Conservation (phyloP, 1,140 invertebrate genomes). For the Drosophila bipectinata region DNA sequence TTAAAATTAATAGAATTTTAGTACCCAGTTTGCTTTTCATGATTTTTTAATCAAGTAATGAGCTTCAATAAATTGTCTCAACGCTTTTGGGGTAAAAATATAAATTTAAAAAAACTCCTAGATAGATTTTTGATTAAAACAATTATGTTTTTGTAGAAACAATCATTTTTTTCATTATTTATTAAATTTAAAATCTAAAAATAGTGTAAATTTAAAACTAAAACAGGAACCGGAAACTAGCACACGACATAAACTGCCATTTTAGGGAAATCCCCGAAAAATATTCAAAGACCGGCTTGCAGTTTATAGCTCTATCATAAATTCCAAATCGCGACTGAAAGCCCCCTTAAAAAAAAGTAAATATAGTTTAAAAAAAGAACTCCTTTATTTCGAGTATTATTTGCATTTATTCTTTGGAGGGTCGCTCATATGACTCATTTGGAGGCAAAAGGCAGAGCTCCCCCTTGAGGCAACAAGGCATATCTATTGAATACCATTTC, state of each 20-base stretch:
- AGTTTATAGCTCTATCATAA: background rate
- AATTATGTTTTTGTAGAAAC: no score
- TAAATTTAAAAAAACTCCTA: no score
- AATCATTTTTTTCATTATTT: no score
- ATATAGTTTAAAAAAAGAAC: conserved; percentile 3
- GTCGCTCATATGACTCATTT: conserved; percentile 40
- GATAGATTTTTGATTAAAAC: no score
- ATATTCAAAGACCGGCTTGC: background rate
- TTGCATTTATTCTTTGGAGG: no score
- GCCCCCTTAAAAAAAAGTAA: background rate
- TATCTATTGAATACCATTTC: conserved; percentile 74
- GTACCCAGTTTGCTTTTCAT: no score
- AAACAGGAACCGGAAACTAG: background rate
- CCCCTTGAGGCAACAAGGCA: conserved; percentile 53
- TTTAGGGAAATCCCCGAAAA: background rate
- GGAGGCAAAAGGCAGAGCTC: conserved; percentile 6
- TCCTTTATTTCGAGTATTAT: conserved; percentile 14
- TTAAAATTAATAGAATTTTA: no score
- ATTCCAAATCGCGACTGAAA: background rate
- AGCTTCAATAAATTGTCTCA: no score
- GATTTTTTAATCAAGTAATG: no score
- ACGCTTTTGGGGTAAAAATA: no score
- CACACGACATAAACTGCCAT: background rate
- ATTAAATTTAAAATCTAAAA: no score
- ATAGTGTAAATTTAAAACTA: background rate